Evolutionary conservation across 1,140 invertebrate species (phyloP).

Genomic region (Cotesia glomerata): DNA sequence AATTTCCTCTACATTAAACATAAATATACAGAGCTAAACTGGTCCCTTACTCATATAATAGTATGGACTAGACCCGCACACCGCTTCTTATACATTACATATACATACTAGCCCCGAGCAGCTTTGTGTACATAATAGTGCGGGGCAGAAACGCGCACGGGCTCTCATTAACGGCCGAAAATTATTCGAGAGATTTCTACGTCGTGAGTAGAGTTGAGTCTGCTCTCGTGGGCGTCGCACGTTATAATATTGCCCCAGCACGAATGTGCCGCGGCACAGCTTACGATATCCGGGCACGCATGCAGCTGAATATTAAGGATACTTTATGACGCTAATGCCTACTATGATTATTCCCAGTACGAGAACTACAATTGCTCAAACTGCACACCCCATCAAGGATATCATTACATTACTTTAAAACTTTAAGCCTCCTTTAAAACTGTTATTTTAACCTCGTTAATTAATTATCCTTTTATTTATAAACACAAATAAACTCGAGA

Average conservation of each 20-base stretch:
- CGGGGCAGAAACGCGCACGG: background rate
- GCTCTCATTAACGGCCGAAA: slow-evolving; percentile 33
- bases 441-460: background rate
- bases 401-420: background rate
- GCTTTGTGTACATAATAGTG: background rate
- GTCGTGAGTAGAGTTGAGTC: background rate
- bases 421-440: background rate
- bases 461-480: background rate
- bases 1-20: background rate
- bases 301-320: slow-evolving; percentile 30
- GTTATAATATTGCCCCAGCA: slow-evolving; percentile 26
- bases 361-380: background rate
- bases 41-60: background rate
- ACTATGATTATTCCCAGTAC: slow-evolving; percentile 16
- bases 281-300: slow-evolving; percentile 30
- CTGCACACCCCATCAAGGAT: background rate
- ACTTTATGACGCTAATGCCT: slow-evolving; percentile 26
- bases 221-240: slow-evolving; percentile 25
- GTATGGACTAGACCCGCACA: background rate
- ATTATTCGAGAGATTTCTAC: slow-evolving; percentile 37
- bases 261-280: slow-evolving; percentile 23
- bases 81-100: background rate
- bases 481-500: no score
- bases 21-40: background rate
- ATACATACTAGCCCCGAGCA: background rate